Evolutionary conservation across 1,140 invertebrate genomes (phyloP), one percentile per base, ranked within the genome.

Genomic region (Colletes gigas): DNA sequence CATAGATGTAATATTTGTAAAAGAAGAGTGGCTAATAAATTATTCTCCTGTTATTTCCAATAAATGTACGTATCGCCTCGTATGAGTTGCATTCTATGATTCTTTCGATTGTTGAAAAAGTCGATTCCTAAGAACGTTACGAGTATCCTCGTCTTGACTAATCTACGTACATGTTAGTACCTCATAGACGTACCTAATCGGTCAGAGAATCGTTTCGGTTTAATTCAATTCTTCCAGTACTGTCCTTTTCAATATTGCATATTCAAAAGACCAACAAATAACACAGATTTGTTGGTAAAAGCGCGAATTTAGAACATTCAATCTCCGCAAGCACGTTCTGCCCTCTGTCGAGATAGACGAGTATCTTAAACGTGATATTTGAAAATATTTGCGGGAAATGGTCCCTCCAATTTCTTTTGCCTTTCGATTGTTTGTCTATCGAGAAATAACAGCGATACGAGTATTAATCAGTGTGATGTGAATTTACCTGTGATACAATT

Each of bases 21-120:
- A 68, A 80, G 72, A 80, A 80, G 78, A 80, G 78, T 75, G 78
- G 78, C 78, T 68, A 80, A 80, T 80, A 80, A 80, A 80, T 60
- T 67, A 50, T 80, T 75, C 78, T 60, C 39, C 78, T 80, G 70
- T 75, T 80, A 74, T 74, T 68, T 80, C 71, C 78, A 74, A 80
- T 80, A 80, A 74, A 80, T 80, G 78, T 74, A 74, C 78, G 78
- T 80, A 80, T 80, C n/a, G 47, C 54, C 63, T 80, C 65, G 44
- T 80, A 68, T 52, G 78, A 80, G 78, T 68, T 68, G 78, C 17
- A 80, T 80, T 75, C 75, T 68, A 80, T 80, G 71, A 68, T 75
- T 74, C 19, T 67, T 66, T 68, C 44, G 54, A 54, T 59, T 44
- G 60, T n/a, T 74, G 19, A 14, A 54, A 62, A 74, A 60, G 41